Conservation (phyloP, 2,113 vertebrate species). For the Okapia johnstoni region DNA sequence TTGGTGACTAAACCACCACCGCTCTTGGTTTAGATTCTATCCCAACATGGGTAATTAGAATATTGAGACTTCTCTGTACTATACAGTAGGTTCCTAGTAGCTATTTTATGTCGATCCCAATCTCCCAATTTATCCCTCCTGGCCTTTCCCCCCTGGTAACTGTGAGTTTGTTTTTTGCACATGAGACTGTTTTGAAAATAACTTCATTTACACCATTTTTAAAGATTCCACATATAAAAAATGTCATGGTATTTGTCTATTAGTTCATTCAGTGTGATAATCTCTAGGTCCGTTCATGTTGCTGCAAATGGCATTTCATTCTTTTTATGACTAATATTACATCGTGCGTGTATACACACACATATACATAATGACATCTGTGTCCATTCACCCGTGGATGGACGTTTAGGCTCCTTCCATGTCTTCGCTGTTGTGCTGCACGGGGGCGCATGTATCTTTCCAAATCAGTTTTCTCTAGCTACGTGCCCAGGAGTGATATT, state of each 20-base stretch:
- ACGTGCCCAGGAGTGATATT: not conserved
- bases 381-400: not conserved
- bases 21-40: not conserved
- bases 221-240: not conserved
- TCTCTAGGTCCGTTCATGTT: not conserved
- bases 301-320: not conserved
- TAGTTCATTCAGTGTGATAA: not conserved
- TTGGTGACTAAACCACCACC: not conserved
- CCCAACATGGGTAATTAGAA: not conserved
- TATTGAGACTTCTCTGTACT: not conserved
- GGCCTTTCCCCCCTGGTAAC: not conserved
- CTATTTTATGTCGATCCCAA: not conserved
- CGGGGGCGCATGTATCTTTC: accelerated
- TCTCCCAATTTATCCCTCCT: not conserved
- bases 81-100: not conserved
- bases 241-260: not conserved
- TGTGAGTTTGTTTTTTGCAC: not conserved
- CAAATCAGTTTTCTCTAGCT: not conserved
- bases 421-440: not conserved
- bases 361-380: not conserved
- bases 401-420: not conserved
- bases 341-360: not conserved
- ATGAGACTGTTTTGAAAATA: not conserved
- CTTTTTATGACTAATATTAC: not conserved
- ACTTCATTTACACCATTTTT: not conserved